Percentiles rank a stretch among this genome's conserved stretches.
Conservation (phyloP, 2,888 invertebrate species). For the Ennomos fuscantarius region DNA sequence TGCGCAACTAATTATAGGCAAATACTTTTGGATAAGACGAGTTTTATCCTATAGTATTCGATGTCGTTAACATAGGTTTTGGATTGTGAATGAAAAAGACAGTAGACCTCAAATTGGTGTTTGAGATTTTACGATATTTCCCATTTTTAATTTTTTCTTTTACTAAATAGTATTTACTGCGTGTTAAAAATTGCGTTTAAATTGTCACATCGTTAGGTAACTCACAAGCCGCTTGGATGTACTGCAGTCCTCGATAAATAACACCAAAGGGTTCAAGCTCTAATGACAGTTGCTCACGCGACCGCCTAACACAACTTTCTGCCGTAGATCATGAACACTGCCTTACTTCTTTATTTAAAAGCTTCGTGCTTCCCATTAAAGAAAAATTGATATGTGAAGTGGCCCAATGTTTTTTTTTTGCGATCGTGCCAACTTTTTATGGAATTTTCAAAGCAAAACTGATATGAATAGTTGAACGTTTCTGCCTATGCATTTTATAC, state of each 20-base stretch:
- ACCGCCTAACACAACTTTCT: slow-evolving; percentile 63
- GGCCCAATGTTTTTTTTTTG: not conserved
- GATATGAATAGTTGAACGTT: not conserved
- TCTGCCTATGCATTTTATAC: too few relatives aligned
- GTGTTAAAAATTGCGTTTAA: slow-evolving; percentile 38
- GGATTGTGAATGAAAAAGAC: too few relatives aligned
- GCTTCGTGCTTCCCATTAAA: not conserved
- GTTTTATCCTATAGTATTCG: too few relatives aligned
- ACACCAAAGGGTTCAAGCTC: slow-evolving; percentile 74
- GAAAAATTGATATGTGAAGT: slow-evolving; percentile 7
- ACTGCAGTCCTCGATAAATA: slow-evolving; percentile 72
- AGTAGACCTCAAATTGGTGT: too few relatives aligned
- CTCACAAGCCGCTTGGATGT: slow-evolving; percentile 41
- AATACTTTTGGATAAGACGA: too few relatives aligned
- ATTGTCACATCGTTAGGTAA: slow-evolving; percentile 52
- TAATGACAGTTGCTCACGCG: slow-evolving; percentile 76
- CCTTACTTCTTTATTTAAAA: slow-evolving; percentile 28
- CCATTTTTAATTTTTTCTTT: too few relatives aligned
- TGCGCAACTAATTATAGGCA: too few relatives aligned
- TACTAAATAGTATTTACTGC: not conserved
- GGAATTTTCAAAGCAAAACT: not conserved
- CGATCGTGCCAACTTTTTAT: not conserved
- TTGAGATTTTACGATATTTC: too few relatives aligned
- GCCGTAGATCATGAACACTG: slow-evolving; percentile 49
- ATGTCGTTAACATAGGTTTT: too few relatives aligned